Evolutionary conservation across 1,140 invertebrate genomes (phyloP).

Genomic region (Chrysopa pallens): DNA sequence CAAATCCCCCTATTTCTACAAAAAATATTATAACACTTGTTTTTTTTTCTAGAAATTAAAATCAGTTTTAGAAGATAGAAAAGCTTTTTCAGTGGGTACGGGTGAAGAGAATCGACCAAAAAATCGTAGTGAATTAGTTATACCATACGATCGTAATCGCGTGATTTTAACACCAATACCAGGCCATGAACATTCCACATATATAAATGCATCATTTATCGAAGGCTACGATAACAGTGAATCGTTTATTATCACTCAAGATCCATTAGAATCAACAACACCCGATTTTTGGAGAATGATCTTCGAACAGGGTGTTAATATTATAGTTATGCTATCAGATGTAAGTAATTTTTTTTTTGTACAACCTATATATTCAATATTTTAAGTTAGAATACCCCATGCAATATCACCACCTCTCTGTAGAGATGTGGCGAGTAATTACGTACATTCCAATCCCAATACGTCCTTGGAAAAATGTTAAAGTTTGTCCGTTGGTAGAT

Average conservation of each 20-base stretch:
- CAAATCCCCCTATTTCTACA: too few relatives aligned
- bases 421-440: not conserved
- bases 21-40: too few relatives aligned
- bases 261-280: constrained; percentile 75
- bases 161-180: constrained; percentile 71
- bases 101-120: constrained; percentile 72
- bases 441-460: too few relatives aligned
- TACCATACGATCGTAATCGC: constrained; percentile 83
- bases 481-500: too few relatives aligned
- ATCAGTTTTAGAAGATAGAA: constrained; percentile 61
- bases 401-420: not conserved
- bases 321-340: constrained; percentile 89
- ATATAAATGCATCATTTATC: constrained; percentile 94
- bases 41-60: constrained; percentile 49
- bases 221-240: constrained; percentile 89
- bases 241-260: constrained; percentile 90
- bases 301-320: constrained; percentile 76
- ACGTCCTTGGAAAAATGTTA: too few relatives aligned
- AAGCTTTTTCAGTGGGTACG: constrained; percentile 60
- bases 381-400: not conserved
- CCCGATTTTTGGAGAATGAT: constrained; percentile 95
- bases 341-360: constrained; percentile 27
- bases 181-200: constrained; percentile 75
- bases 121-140: constrained; percentile 70
- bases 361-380: not conserved